phyloP scores from a whole-genome alignment of 2,797 vertebrate genomes.

The Pogoniulus pusillus region DNA sequence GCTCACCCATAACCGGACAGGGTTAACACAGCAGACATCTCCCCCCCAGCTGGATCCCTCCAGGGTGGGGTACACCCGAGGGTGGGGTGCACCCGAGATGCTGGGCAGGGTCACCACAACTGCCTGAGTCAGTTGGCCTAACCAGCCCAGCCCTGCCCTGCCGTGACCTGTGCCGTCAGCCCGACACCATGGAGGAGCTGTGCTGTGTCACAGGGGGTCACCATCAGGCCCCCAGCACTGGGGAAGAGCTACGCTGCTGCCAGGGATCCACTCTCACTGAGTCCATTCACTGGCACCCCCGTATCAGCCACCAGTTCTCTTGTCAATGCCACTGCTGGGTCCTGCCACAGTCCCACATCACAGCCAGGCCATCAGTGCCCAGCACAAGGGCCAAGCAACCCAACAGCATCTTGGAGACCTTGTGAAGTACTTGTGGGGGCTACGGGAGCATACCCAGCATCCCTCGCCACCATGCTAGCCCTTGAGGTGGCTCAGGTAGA shows the following conservation, averaged over 20 bases:
- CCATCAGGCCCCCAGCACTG: not conserved
- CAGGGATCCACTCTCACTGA: not conserved
- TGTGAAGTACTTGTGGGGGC: not conserved
- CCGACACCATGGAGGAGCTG: not conserved
- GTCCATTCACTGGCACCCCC: not conserved
- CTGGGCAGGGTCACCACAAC: conserved; percentile 54
- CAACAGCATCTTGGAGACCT: not conserved
- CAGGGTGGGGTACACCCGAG: conserved; percentile 16
- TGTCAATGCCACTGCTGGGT: fast-evolving
- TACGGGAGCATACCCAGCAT: fast-evolving
- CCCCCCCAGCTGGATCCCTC: not conserved
- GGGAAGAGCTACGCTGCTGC: not conserved
- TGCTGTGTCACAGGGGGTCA: not conserved
- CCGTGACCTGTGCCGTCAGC: not conserved
- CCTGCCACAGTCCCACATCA: fast-evolving
- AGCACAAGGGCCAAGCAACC: fast-evolving
- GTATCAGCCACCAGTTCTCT: not conserved
- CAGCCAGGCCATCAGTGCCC: fast-evolving
- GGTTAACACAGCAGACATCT: not conserved
- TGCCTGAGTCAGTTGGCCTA: conserved; percentile 50
- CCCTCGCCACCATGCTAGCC: fast-evolving
- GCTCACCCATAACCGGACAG: fast-evolving
- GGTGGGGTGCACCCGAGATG: not conserved
- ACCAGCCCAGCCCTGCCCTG: not conserved
- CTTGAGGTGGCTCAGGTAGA: not conserved